phyloP scores from a whole-genome alignment of 2,888 invertebrate species.

The Eledone cirrhosa region DNA sequence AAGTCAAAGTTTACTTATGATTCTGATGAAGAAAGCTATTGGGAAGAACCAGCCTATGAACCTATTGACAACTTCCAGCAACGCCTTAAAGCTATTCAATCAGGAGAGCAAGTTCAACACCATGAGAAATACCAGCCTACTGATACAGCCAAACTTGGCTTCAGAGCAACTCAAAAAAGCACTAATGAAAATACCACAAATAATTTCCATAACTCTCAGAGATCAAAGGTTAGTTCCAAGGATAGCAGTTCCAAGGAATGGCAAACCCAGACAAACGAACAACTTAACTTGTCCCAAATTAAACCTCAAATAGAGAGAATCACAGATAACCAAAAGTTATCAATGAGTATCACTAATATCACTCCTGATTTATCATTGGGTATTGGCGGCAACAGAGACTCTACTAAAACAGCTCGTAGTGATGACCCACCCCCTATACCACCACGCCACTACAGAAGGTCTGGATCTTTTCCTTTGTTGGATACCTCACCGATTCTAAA shows the following conservation, averaged over 20 bases:
- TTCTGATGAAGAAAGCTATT: conserved; percentile 63
- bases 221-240: too few relatives aligned
- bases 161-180: conserved; percentile 26
- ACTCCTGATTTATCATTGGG: too few relatives aligned
- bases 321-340: too few relatives aligned
- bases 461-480: neutral
- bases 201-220: neutral
- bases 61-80: conserved; percentile 56
- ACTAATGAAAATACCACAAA: conserved; percentile 4
- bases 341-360: too few relatives aligned
- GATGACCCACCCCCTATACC: conserved; percentile 42
- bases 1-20: conserved; percentile 57
- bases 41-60: conserved; percentile 64
- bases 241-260: too few relatives aligned
- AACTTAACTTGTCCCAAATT: too few relatives aligned
- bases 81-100: conserved; percentile 48
- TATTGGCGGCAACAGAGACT: too few relatives aligned
- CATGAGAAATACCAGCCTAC: conserved; percentile 47
- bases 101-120: conserved; percentile 47
- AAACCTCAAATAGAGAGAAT: too few relatives aligned
- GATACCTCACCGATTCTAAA: neutral
- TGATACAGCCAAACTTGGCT: conserved; percentile 36
- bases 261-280: too few relatives aligned
- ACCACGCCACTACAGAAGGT: conserved; percentile 38
- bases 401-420: neutral